Conservation (phyloP, 53 echinoderm and acorn worm species). For the Apostichopus leukothele region DNA sequence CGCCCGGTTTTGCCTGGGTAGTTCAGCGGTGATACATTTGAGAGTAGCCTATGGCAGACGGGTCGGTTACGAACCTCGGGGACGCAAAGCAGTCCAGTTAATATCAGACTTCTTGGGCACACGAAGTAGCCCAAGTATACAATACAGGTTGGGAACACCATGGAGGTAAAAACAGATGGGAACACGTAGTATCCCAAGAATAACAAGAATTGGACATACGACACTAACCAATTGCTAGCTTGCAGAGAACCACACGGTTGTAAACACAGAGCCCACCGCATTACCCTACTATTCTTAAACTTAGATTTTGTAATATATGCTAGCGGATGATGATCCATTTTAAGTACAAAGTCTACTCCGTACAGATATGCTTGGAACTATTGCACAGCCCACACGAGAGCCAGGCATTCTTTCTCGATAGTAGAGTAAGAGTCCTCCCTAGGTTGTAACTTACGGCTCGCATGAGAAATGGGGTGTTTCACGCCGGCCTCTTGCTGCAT, state of each 20-base stretch:
- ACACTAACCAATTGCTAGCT: no score
- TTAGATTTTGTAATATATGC: conserved; percentile 7
- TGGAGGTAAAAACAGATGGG: no score
- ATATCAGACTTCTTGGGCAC: no score
- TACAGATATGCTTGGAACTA: conserved; percentile 45
- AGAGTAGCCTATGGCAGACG: no score
- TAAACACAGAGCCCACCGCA: conserved; percentile 48
- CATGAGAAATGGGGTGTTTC: conserved; percentile 54
- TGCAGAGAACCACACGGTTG: conserved; percentile 4
- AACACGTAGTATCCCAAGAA: no score
- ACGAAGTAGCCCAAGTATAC: no score
- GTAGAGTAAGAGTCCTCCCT: conserved; percentile 52
- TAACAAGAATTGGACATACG: no score
- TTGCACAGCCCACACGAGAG: conserved; percentile 61
- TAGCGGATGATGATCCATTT: conserved; percentile 38
- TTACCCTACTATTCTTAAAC: conserved; percentile 37
- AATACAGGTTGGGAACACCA: no score
- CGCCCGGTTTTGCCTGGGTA: no score
- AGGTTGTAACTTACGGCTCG: conserved; percentile 53
- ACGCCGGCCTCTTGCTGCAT: conserved; percentile 43
- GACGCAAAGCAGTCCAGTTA: no score
- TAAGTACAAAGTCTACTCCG: conserved; percentile 39
- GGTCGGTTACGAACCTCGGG: no score
- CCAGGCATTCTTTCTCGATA: conserved; percentile 56
- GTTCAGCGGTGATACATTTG: no score